Base-by-base conservation (phyloP, 2,113 vertebrate genomes). In the Oxyruncus cristatus region DNA sequence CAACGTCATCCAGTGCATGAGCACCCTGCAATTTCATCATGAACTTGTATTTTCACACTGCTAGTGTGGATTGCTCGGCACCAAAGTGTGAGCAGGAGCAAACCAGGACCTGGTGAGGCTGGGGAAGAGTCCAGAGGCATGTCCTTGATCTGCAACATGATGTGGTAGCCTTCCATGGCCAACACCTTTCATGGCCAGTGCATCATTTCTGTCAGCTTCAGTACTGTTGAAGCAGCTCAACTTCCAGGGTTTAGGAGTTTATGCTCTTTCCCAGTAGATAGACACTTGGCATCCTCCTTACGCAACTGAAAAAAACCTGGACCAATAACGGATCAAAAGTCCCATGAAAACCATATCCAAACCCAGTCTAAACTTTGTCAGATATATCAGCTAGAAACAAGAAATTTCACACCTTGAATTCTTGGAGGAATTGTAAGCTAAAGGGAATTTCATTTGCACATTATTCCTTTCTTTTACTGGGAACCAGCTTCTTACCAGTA, bases 1-100 rank as follows among this genome's bases (percentile, higher is more conserved):
- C 0, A 10, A 2, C 0, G 0, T 2, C 1, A 0, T 10, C 32
- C 37, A 28, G 61, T 0, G 1, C 6, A 4, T 1, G 8, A 81
- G 14, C 22, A 61, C 26, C 56, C 73, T 47, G 17, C 1, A 0
- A 44, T 53, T 82, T 46, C 52, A 71, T 14, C 68, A 22, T 0
- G 5, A 90, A 59, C 37, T 59, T 22, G 1, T 30, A 22, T 62
- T 27, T 58, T 32, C 68, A 35, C 1, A 5, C 62, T 50, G 62
- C 26, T 3, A 2, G 49, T 2, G 0, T 0, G 0, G 1, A 10
- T 17, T 7, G 24, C 52, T 92, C 28, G 22, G 81, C 55, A 66
- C 33, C 49, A 17, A 24, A 53, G 14, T 1, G 23, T 5, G 14
- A 85, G 71, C 50, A 71, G 76, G 22, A 58, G 68, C 13, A 52